A percentile compares a stretch with the other conserved stretches of the same genome.
Conservation (phyloP, 2,113 vertebrate species). For the Chauna torquata region DNA sequence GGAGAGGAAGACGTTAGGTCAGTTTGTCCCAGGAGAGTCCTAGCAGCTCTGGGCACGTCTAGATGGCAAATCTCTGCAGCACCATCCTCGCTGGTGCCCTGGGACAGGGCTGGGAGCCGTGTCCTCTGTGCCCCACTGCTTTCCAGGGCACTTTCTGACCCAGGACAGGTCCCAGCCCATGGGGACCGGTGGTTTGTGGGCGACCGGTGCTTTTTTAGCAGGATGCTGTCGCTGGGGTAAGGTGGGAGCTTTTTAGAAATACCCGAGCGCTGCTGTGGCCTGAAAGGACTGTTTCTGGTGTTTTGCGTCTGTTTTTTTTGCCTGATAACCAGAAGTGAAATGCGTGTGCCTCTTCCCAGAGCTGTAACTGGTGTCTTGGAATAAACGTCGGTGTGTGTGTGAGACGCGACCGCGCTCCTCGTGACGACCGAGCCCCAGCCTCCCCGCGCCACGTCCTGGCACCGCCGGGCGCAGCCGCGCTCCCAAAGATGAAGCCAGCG, state of each 20-base stretch:
- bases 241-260: neutral
- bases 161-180: fast-evolving
- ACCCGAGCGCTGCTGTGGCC: fast-evolving
- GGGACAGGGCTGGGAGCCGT: neutral
- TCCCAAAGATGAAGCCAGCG: fast-evolving
- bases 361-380: neutral
- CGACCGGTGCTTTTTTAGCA: too few species aligned
- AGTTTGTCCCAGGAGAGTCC: fast-evolving
- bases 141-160: fast-evolving
- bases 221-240: fast-evolving
- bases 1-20: neutral
- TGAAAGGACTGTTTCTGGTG: neutral
- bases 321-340: neutral
- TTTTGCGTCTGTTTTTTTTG: neutral
- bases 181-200: neutral
- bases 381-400: neutral
- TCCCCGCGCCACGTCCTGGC: fast-evolving
- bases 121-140: fast-evolving
- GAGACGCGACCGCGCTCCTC: fast-evolving
- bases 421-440: fast-evolving
- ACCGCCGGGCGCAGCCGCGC: fast-evolving
- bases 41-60: neutral
- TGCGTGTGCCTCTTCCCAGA: neutral
- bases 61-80: neutral
- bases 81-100: fast-evolving